Evolutionary conservation across 2,888 invertebrate genomes (phyloP).

Genomic region (Acheta domesticus): DNA sequence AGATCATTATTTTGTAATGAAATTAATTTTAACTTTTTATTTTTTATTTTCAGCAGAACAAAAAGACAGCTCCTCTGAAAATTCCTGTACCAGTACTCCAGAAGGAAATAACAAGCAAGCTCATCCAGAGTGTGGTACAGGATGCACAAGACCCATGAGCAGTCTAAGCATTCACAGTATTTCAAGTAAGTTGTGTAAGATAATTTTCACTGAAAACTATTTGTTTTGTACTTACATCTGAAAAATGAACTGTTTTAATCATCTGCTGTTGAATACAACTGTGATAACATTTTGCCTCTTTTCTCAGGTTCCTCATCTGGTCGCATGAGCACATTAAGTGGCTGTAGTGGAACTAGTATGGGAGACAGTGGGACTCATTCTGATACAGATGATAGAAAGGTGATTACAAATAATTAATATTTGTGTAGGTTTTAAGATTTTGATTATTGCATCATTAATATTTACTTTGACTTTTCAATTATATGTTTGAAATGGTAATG

Average conservation of each 20-base stretch:
- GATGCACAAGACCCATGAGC: constrained; percentile 57
- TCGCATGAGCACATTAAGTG: constrained; percentile 72
- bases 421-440: neutral
- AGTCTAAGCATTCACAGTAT: constrained; percentile 66
- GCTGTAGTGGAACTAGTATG: constrained; percentile 70
- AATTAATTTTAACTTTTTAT: neutral
- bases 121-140: neutral
- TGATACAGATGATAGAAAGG: constrained; percentile 72
- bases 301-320: constrained; percentile 69
- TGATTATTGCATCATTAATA: neutral
- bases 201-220: constrained; percentile 20
- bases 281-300: neutral
- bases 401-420: constrained; percentile 36
- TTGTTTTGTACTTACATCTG: no score
- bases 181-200: constrained; percentile 53
- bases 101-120: neutral
- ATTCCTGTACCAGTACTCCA: neutral
- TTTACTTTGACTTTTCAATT: neutral
- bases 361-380: constrained; percentile 84
- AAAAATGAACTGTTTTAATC: neutral
- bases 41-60: neutral
- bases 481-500: neutral
- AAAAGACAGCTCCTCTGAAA: neutral
- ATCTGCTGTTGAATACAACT: neutral
- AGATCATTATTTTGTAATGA: neutral